Evolutionary conservation across 2,888 invertebrate genomes (phyloP), one percentile per base, ranked within the genome.

Genomic region (Lycophotia porphyrea): DNA sequence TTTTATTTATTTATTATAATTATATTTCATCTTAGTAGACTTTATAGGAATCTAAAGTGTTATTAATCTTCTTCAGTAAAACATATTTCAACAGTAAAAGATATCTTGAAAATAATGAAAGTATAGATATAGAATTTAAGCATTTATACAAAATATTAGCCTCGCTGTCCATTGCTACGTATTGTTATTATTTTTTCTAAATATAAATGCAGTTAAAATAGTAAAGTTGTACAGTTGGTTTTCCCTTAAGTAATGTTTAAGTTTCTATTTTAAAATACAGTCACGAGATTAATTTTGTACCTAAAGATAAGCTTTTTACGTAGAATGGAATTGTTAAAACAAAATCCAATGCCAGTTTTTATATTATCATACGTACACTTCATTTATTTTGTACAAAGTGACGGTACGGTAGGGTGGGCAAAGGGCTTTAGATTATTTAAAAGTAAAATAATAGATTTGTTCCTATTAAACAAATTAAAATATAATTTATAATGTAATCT

Each of bases 401-500:
- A 66, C 13, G 34, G 47, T 65, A 55, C 44, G 39, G n/a, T 67
- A 39, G 24, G 15, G 31, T 68, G 77, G 73, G 27, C 47, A 49
- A 68, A 63, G 1, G 42, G 60, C 60, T 63, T 47, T 67, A 85
- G 18, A 71, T 76, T 60, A 42, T 58, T 73, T 76, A 69, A 80
- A 55, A 64, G 9, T 76, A 70, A 75, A 80, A 76, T 84, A 80
- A 74, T 74, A 72, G 72, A 76, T 80, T 84, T 85, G 89, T 89
- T 89, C 88, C 89, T 88, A 88, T 80, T 79, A 75, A 82, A 78
- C 61, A 67, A 68, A 70, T 44, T 64, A 74, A 61, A 70, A 66
- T 47, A 55, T 66, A n/a, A 52, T 31, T 70, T 71, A 66, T 79
- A 65, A 52, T 13, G 52, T 63, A 64, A 67, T 47, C 13, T 65